These are phyloP conservation scores for Corythornis madagascariensis DNA, from an alignment of 2,113 vertebrate species.

Conservation along the genomic window DNA sequence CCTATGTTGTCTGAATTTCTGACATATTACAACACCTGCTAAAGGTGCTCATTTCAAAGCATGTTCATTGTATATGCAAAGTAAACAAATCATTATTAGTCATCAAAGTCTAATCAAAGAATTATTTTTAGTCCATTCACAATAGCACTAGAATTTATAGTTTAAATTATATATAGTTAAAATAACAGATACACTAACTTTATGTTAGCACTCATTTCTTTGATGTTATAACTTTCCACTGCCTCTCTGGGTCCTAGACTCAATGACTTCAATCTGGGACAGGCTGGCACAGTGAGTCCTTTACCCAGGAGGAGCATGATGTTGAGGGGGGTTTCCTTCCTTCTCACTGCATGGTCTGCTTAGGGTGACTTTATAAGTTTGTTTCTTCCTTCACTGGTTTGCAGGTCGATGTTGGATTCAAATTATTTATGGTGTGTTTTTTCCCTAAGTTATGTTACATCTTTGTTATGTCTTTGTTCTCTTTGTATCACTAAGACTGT, in stretches of 20 bases:
- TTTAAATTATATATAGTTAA: neutral
- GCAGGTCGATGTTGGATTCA: neutral
- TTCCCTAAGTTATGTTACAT: neutral
- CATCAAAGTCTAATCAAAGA: neutral
- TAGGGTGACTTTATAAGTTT: neutral
- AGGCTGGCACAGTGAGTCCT: neutral
- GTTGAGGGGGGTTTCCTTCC: neutral
- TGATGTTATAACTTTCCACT: neutral
- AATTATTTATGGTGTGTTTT: neutral
- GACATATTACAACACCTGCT: neutral
- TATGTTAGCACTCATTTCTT: neutral
- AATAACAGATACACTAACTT: neutral
- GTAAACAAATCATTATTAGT: neutral
- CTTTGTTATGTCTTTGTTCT: neutral
- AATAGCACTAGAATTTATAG: neutral
- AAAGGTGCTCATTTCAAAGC: neutral
- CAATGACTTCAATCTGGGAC: neutral
- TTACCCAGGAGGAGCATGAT: neutral
- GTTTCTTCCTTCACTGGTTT: neutral
- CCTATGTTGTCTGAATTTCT: neutral
- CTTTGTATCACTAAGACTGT: neutral
- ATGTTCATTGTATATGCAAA: neutral
- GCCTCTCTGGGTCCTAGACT: neutral
- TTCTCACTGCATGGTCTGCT: neutral
- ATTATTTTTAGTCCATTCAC: neutral